These are phyloP conservation scores for Limanda limanda DNA, from an alignment of 2,113 vertebrate genomes.

Conservation along the genomic window DNA sequence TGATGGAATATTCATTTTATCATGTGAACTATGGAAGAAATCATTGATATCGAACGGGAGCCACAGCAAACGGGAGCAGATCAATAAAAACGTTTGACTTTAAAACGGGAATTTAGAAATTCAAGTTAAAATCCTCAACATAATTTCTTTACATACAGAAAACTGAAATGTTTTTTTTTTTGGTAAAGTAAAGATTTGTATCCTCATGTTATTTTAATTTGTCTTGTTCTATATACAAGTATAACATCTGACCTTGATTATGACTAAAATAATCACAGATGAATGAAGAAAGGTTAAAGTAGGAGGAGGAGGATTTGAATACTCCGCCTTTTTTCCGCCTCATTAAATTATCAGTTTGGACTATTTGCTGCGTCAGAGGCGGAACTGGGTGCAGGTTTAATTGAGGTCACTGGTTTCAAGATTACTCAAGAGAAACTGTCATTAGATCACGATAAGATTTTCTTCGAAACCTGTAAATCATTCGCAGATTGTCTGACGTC, in stretches of 20 bases:
- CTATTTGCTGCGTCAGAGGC: constrained; percentile 1
- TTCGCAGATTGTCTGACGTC: neutral
- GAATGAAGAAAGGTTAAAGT: neutral
- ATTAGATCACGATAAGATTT: neutral
- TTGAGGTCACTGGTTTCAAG: neutral
- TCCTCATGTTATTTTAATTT: no score
- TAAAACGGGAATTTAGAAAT: neutral
- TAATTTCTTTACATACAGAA: no score
- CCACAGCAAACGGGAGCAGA: no score
- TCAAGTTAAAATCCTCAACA: no score
- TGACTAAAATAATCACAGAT: neutral
- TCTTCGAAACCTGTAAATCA: neutral
- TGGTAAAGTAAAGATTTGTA: no score
- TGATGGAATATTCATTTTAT: no score
- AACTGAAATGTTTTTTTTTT: no score
- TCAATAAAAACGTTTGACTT: no score
- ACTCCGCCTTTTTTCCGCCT: neutral
- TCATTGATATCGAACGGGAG: no score
- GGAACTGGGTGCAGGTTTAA: neutral
- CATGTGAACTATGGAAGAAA: no score
- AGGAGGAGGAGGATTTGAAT: neutral
- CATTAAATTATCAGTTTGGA: neutral
- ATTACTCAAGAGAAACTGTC: neutral
- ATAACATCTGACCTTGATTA: neutral
- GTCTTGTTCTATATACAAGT: no score